Evolutionary conservation across 2,113 vertebrate species (phyloP), one percentile per base, ranked within the genome.

Genomic region (Barbus barbus): DNA sequence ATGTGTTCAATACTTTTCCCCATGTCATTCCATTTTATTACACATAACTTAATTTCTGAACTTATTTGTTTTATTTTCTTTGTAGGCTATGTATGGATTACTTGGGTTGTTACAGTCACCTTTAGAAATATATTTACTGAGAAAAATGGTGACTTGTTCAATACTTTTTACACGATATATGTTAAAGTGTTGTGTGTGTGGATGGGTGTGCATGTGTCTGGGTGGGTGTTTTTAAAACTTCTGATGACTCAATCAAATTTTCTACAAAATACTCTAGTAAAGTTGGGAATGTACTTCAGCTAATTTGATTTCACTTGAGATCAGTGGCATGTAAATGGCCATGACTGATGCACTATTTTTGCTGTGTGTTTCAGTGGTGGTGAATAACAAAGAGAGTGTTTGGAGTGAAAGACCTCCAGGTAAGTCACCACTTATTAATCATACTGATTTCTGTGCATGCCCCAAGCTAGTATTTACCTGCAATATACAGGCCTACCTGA

Each of bases 371-470:
- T 67, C 26, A 81, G 78, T 53, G 20, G 41, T 16, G 26, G 11
- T 81, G 24, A 36, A 81, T 33, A 48, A 65, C 38, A 80, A 61
- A 48, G 78, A 81, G 6, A 81, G 41, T 81, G 44, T 81, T 51
- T 81, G 78, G 78, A 81, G 44, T n/a, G 18, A 81, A 81, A 69
- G 60, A 69, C 78, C 61, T 12, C 61, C 16, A 69, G 26, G 78
- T 81, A 5, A n/a, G 44, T 53, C 61, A 18, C 2, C 69, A 44
- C 38, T n/a, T n/a, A n/a, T n/a, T n/a, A n/a, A 11, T 71, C 38
- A 41, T 41, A 20, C 14, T 48, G 72, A 26, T 74, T 74, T 28
- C 9, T 9, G 4, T 38, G 65, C 18, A 36, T 33, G 1, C 18
- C 9, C 33, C 33, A 38, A 67, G 36, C 18, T 36, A 11, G 31